phyloP scores from a whole-genome alignment of 2,888 invertebrate species.

The Drosophila mercatorum region DNA sequence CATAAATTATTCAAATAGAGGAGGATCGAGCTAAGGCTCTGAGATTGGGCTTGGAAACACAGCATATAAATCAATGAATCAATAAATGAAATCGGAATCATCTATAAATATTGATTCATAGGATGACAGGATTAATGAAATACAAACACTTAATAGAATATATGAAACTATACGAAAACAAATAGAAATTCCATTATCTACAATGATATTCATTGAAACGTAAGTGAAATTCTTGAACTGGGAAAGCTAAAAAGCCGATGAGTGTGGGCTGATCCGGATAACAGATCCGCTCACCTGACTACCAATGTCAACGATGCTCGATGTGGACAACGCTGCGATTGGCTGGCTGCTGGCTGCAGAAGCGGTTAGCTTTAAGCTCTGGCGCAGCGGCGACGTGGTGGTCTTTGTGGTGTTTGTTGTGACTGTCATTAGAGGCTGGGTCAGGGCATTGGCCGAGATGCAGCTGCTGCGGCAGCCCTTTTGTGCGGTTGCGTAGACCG shows the following conservation, averaged over 20 bases:
- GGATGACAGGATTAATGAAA: neutral
- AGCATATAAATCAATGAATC: neutral
- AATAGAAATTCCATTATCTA: no score
- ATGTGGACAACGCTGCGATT: constrained; percentile 20
- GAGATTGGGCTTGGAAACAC: no score
- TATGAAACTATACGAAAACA: neutral
- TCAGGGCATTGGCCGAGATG: constrained; percentile 77
- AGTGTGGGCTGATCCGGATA: constrained; percentile 38
- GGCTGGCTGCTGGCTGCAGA: constrained; percentile 26
- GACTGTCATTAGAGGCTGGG: constrained; percentile 76
- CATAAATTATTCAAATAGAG: no score
- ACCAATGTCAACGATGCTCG: constrained; percentile 59
- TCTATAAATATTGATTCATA: neutral
- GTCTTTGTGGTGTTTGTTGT: constrained; percentile 63
- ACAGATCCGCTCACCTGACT: constrained; percentile 76
- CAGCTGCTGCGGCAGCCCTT: constrained; percentile 77
- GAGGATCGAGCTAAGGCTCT: no score
- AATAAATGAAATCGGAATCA: neutral
- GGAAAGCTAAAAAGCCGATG: constrained; percentile 21
- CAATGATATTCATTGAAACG: neutral
- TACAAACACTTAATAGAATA: neutral
- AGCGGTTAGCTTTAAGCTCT: constrained; percentile 24
- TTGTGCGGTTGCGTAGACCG: constrained; percentile 84
- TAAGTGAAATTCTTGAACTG: constrained; percentile 20
- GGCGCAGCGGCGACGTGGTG: constrained; percentile 51